These are phyloP conservation scores for Crossocerus cetratus DNA, from an alignment of 2,888 invertebrate species.

Conservation along the genomic window DNA sequence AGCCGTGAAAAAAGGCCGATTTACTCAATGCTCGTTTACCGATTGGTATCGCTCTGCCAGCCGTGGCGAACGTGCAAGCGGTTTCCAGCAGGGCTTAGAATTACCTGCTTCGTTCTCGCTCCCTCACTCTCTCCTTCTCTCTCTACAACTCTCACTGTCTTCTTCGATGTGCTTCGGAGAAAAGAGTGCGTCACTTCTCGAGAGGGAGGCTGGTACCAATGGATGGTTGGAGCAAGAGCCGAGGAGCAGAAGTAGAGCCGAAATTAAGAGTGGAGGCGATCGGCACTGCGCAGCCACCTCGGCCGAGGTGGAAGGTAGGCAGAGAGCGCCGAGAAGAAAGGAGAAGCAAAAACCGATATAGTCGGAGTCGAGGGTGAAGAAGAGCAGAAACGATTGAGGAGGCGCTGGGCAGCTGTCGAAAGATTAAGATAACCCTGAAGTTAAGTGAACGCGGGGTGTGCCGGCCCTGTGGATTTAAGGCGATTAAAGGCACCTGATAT, in stretches of 20 bases:
- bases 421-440: constrained; percentile 77
- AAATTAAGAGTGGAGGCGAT: neutral
- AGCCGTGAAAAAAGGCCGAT: neutral
- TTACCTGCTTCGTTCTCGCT: too few species aligned
- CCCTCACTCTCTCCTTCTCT: too few species aligned
- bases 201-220: neutral
- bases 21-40: constrained; percentile 1
- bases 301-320: neutral
- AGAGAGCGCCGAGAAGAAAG: constrained; percentile 25
- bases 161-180: constrained; percentile 1
- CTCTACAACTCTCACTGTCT: neutral
- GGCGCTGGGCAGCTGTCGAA: constrained; percentile 76
- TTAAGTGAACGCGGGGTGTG: constrained; percentile 73
- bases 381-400: constrained; percentile 65
- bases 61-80: too few species aligned
- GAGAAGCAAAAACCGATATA: constrained; percentile 55
- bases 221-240: neutral
- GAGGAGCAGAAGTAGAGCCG: neutral
- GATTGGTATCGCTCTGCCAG: neutral
- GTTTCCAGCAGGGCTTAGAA: too few species aligned
- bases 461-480: constrained; percentile 75
- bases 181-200: constrained; percentile 2
- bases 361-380: constrained; percentile 56
- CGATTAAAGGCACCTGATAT: constrained; percentile 77
- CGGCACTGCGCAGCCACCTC: neutral